Conservation (phyloP, 92 coral and sea anemone species). For the Epizoanthus scotinus region DNA sequence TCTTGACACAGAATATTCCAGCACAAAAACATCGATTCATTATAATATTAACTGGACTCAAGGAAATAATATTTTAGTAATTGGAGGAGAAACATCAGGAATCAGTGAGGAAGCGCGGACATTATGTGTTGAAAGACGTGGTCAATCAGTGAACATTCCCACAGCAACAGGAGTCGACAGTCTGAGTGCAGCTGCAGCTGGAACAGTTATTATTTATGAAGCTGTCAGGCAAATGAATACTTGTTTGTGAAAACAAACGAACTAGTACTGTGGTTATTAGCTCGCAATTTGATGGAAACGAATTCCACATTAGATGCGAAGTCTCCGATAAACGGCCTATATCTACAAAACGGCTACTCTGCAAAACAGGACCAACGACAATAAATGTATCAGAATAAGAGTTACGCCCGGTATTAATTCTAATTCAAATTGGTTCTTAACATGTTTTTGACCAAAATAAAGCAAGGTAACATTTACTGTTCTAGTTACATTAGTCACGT, state of each 20-base stretch:
- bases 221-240: slow-evolving; percentile 62
- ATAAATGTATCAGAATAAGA: too few species aligned
- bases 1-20: slow-evolving; percentile 14
- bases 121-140: slow-evolving; percentile 38
- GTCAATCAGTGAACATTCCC: slow-evolving; percentile 62
- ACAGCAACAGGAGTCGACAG: slow-evolving; percentile 70
- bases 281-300: too few species aligned
- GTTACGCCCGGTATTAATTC: too few species aligned
- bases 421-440: too few species aligned
- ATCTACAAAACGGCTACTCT: too few species aligned
- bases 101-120: slow-evolving; percentile 51
- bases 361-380: too few species aligned
- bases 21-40: slow-evolving; percentile 10
- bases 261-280: too few species aligned
- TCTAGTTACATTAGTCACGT: too few species aligned
- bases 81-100: slow-evolving; percentile 87
- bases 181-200: slow-evolving; percentile 77
- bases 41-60: slow-evolving; percentile 74
- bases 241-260: background rate
- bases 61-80: slow-evolving; percentile 65
- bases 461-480: too few species aligned
- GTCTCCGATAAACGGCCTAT: too few species aligned
- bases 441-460: too few species aligned
- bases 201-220: slow-evolving; percentile 71
- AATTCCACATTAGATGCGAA: too few species aligned